Conservation (phyloP, 2,888 invertebrate species). For the Morpho deidamia region DNA sequence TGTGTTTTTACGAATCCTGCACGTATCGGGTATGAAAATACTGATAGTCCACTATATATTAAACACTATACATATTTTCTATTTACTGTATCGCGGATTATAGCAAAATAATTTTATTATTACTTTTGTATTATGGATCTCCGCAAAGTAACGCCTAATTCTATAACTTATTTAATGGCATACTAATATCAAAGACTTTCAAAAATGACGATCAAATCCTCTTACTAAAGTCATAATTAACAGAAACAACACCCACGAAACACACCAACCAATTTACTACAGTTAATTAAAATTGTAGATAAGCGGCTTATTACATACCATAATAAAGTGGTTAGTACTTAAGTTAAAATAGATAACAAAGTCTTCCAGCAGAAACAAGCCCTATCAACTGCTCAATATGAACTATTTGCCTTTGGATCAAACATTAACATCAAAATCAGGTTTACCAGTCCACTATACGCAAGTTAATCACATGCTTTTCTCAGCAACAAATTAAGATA, state of each 20-base stretch:
- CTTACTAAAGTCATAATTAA: not conserved
- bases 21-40: too few species aligned
- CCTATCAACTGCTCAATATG: not conserved
- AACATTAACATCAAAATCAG: conserved; percentile 1
- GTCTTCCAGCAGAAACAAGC: not conserved
- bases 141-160: too few species aligned
- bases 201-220: too few species aligned
- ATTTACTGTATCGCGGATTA: too few species aligned
- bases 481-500: conserved; percentile 14
- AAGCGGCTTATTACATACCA: conserved; percentile 21
- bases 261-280: conserved; percentile 20
- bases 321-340: conserved; percentile 5
- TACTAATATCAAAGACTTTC: too few species aligned
- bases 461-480: conserved; percentile 18
- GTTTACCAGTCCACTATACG: conserved; percentile 5
- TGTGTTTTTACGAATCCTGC: too few species aligned
- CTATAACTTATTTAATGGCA: too few species aligned
- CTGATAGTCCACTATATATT: too few species aligned
- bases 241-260: conserved; percentile 8
- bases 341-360: conserved; percentile 7
- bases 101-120: too few species aligned
- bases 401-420: conserved; percentile 3
- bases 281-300: conserved; percentile 25
- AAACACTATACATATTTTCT: too few species aligned
- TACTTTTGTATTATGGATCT: too few species aligned